Percentiles rank a stretch among this genome's conserved stretches.
Evolutionary conservation across 1,140 invertebrate species (phyloP).

Genomic region (Fopius arisanus): DNA sequence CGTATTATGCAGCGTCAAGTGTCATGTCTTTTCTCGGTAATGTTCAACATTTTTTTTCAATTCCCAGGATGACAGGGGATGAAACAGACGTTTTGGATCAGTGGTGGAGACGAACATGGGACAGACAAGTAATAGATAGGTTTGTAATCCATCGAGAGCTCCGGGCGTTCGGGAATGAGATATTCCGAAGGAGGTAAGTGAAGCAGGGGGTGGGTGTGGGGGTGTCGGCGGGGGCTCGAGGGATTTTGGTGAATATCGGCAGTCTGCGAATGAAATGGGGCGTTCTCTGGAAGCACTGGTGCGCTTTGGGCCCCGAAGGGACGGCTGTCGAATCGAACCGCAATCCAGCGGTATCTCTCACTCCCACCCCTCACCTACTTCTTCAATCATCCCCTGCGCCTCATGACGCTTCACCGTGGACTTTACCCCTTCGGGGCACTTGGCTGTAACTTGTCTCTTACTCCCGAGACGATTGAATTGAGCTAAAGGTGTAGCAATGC

Average conservation of each 20-base stretch:
- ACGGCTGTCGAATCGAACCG: conserved; percentile 35
- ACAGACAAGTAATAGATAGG: conserved; percentile 65
- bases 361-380: neutral
- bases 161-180: conserved; percentile 64
- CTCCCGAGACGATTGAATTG: neutral
- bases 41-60: neutral
- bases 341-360: conserved; percentile 16
- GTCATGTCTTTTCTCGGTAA: neutral
- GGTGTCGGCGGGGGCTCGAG: neutral
- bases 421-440: conserved; percentile 13
- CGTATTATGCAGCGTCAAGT: neutral
- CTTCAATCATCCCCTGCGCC: neutral
- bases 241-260: conserved; percentile 56
- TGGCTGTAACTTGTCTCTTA: conserved; percentile 35
- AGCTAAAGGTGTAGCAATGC: neutral
- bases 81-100: conserved; percentile 25
- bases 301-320: conserved; percentile 29
- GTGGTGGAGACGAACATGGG: conserved; percentile 33
- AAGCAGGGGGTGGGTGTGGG: neutral
- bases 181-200: conserved; percentile 61
- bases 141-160: conserved; percentile 65
- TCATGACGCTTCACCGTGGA: conserved; percentile 7
- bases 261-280: conserved; percentile 64
- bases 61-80: neutral
- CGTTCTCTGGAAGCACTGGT: conserved; percentile 39